phyloP scores from a whole-genome alignment of 1,140 invertebrate species.

The Drosophila truncata region DNA sequence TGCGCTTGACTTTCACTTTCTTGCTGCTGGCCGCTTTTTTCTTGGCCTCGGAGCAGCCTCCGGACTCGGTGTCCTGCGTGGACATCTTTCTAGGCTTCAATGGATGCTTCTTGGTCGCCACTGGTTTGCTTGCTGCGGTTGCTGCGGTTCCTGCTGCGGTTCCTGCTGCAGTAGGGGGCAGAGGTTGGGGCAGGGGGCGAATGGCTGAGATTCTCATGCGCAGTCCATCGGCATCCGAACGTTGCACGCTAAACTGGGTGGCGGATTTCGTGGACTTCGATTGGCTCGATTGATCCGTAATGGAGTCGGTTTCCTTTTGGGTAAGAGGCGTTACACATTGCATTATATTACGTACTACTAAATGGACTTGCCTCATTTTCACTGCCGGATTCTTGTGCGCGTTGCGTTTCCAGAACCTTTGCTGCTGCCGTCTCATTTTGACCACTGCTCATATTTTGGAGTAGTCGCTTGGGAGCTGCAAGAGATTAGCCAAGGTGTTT shows the following conservation, averaged over 20 bases:
- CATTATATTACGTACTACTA: constrained; percentile 3
- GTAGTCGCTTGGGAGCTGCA: constrained; percentile 52
- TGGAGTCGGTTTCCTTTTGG: constrained; percentile 73
- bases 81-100: constrained; percentile 46
- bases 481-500: constrained; percentile 36
- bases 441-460: constrained; percentile 83
- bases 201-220: constrained; percentile 85
- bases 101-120: constrained; percentile 18
- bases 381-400: constrained; percentile 76
- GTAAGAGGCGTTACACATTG: constrained; percentile 16
- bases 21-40: constrained; percentile 53
- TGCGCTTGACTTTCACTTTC: constrained; percentile 77
- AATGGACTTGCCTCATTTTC: constrained; percentile 76
- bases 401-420: constrained; percentile 81
- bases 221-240: constrained; percentile 78
- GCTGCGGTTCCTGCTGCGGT: not conserved
- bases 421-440: constrained; percentile 83
- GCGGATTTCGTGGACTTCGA: constrained; percentile 77
- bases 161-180: constrained; percentile 34
- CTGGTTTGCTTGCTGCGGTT: constrained; percentile 12
- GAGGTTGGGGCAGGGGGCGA: constrained; percentile 42
- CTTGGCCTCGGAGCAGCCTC: constrained; percentile 31
- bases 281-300: constrained; percentile 80
- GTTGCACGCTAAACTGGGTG: constrained; percentile 83
- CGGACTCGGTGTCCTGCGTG: constrained; percentile 46